phyloP scores from a whole-genome alignment of 2,888 invertebrate species.

The Gymnoscelis rufifasciata region DNA sequence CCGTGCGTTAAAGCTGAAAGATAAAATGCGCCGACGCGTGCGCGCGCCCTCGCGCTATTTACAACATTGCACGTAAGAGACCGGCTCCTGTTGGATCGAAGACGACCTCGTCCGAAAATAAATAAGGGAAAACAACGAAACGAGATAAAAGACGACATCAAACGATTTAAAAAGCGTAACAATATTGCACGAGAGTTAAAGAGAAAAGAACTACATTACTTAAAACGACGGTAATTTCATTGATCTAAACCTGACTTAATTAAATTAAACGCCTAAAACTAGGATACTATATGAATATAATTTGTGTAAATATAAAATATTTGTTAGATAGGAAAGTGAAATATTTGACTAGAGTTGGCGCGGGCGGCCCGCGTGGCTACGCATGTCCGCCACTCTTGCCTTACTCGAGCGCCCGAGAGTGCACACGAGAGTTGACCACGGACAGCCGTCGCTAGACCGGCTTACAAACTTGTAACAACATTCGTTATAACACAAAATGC shows the following conservation, averaged over 20 bases:
- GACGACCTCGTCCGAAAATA: constrained; percentile 53
- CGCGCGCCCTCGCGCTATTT: constrained; percentile 23
- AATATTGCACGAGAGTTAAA: constrained; percentile 71
- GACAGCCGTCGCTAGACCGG: constrained; percentile 1
- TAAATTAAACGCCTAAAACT: constrained; percentile 78
- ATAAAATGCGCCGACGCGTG: constrained; percentile 19
- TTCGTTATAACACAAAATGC: constrained; percentile 10
- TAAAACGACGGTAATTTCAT: constrained; percentile 48
- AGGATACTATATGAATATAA: constrained; percentile 79
- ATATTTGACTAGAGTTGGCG: constrained; percentile 78
- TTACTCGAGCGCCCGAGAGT: constrained; percentile 12
- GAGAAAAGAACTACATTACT: constrained; percentile 62
- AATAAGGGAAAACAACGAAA: constrained; percentile 45
- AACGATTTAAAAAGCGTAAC: constrained; percentile 70
- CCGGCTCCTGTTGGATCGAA: constrained; percentile 42
- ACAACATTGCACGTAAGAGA: constrained; percentile 31
- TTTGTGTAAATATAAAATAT: constrained; percentile 80
- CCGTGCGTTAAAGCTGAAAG: constrained; percentile 22
- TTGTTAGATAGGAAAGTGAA: constrained; percentile 70
- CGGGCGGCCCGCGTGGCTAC: constrained; percentile 34
- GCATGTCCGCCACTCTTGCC: constrained; percentile 29
- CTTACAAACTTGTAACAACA: constrained; percentile 4
- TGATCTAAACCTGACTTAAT: constrained; percentile 59
- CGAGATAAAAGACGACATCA: constrained; percentile 52
- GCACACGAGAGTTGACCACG: constrained; percentile 17